Base-by-base conservation (phyloP, 2,888 invertebrate genomes). In the Patella depressa region DNA sequence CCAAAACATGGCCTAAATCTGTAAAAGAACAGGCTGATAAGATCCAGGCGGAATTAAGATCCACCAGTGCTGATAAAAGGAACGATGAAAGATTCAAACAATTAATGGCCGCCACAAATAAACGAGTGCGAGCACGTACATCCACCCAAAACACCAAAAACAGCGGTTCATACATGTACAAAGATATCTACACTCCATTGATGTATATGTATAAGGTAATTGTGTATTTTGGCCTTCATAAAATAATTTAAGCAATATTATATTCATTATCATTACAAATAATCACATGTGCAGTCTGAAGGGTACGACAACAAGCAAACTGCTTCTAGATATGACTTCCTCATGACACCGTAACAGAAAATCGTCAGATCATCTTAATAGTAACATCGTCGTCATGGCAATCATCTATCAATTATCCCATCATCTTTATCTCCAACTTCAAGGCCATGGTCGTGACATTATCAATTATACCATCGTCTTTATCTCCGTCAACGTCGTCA, bases 1-100 rank as follows among this genome's bases (percentile, higher is more conserved):
- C 74, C 15, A n/a, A 69, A 74, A 74, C 74, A 7, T 74, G 74
- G 74, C 74, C 74, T 45, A 74, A 74, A 53, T 53, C 74, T 53
- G 74, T 65, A 17, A 57, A 45, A 53, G 74, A 74, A 19, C 45
- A 45, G 19, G 69, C 19, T n/a, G 24, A 65, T 4, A 69, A 74
- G 65, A 65, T 65, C 19, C 7, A 24, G 24, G 12, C 59, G 11
- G 59, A 59, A 19, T 19, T 65, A 24, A 65, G 65, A 65, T 65
- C 65, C 2, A 24, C 24, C 19, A 65, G 65, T 1, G 65, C 19
- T 12, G 24, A 65, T 65, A 65, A 12, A 15, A 19, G 24, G 3
- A 15, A 65, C 24, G 14, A 65, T 24, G 65, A 65, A 24, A 65
- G 65, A 19, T 24, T 65, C 24, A 19, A 15, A 65, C 69, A 74